A percentile compares a stretch with the other conserved stretches of the same genome.
Conservation (phyloP, 2,113 vertebrate genomes). For the Paraplagusia blochii region DNA sequence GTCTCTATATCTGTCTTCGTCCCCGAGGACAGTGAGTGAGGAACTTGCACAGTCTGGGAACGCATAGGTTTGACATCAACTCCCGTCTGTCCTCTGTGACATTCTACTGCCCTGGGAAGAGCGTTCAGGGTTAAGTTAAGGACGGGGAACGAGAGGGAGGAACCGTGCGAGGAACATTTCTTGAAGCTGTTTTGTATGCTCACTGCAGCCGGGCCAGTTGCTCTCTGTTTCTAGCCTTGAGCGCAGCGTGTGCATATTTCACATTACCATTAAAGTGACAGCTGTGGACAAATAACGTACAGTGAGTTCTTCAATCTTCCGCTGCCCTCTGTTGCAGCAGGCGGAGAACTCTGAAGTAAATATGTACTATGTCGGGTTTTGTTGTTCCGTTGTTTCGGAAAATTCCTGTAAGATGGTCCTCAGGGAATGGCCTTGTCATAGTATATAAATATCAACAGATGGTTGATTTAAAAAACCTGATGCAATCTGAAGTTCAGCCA, state of each 20-base stretch:
- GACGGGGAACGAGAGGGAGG: not conserved
- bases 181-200: not conserved
- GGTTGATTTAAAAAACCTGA: too few relatives aligned
- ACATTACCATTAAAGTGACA: not conserved
- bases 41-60: too few relatives aligned
- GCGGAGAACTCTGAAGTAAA: too few relatives aligned
- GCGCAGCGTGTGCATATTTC: not conserved
- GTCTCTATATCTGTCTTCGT: too few relatives aligned
- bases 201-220: not conserved
- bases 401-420: not conserved
- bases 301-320: constrained; percentile 1
- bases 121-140: constrained; percentile 1
- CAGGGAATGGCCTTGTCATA: not conserved
- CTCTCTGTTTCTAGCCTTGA: not conserved
- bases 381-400: too few relatives aligned
- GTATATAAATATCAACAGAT: too few relatives aligned
- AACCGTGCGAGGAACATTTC: not conserved
- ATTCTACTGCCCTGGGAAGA: not conserved
- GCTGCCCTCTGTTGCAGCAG: not conserved
- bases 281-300: not conserved
- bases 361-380: too few relatives aligned
- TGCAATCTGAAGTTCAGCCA: too few relatives aligned
- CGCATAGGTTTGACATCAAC: not conserved
- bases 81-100: not conserved
- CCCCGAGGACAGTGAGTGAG: too few relatives aligned